These are phyloP conservation scores for Archilochus colubris DNA, from an alignment of 2,113 vertebrate genomes.

Conservation along the genomic window DNA sequence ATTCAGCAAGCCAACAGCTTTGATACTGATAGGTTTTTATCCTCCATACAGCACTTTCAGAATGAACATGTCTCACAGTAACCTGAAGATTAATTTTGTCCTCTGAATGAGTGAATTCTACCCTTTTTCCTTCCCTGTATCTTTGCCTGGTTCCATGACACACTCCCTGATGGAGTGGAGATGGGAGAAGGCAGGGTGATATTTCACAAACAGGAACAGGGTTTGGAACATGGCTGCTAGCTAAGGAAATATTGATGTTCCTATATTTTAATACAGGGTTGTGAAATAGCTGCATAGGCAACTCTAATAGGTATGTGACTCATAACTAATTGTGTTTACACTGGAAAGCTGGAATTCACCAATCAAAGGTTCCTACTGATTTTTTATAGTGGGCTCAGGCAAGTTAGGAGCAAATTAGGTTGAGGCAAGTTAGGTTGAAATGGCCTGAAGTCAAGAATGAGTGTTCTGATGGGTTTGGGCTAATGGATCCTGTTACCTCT, in stretches of 20 bases:
- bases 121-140: neutral
- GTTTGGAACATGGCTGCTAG: conserved; percentile 5
- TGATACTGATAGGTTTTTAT: neutral
- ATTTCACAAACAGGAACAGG: neutral
- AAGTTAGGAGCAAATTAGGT: neutral
- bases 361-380: neutral
- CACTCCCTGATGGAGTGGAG: neutral
- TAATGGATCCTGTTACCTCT: neutral
- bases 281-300: conserved; percentile 19
- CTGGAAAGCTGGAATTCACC: neutral
- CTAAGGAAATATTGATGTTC: neutral
- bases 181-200: neutral
- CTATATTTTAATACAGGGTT: conserved; percentile 20
- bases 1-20: neutral
- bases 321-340: conserved; percentile 5
- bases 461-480: neutral
- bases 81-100: neutral
- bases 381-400: neutral
- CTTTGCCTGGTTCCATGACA: neutral
- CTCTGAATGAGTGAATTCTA: neutral
- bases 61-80: neutral
- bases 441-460: neutral
- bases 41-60: neutral
- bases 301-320: neutral
- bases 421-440: neutral